Evolutionary conservation across 2,113 vertebrate genomes (phyloP), one percentile per base, ranked within the genome.

Genomic region (Equus quagga): DNA sequence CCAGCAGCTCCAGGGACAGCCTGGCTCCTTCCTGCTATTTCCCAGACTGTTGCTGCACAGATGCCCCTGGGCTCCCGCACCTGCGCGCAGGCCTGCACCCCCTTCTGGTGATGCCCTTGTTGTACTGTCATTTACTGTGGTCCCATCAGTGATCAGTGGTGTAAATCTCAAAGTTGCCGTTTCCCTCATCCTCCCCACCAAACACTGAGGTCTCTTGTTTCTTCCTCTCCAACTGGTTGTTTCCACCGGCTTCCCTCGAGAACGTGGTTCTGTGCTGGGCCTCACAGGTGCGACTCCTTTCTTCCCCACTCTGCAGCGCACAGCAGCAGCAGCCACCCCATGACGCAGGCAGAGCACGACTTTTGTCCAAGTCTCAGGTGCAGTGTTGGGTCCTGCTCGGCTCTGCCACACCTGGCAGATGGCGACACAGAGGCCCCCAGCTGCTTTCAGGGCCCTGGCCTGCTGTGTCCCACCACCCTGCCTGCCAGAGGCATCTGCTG

Each of bases 401-500:
- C 33, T n/a, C 78, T 83, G 36, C n/a, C 80, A 44, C 0, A 1
- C 41, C 33, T 23, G 67, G 84, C 41, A 76, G 44, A 28, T 18
- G 36, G 62, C 8, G 0, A 31, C 21, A 1, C 44, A 7, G 31
- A 56, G 33, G 17, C 7, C 5, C 44, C 54, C 23, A 54, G 54
- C n/a, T 56, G 56, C 65, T 56, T 15, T 33, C 18, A 14, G 79
- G 76, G 21, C 36, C 18, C 23, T 0, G n/a, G 8, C 56, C 54
- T 6, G 26, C 73, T 21, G 2, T 0, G 5, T 19, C n/a, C n/a
- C 65, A n/a, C 24, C 5, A 1, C 41, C 14, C 17, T 0, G 0
- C 21, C 83, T 46, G 13, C 44, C 44, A 64, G 17, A 11, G 44
- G 11, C 21, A 51, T 51, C 49, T 76, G 36, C 49, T 4, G 23